Base-by-base conservation (phyloP, 2,113 vertebrate genomes). In the Bagarius yarrelli region DNA sequence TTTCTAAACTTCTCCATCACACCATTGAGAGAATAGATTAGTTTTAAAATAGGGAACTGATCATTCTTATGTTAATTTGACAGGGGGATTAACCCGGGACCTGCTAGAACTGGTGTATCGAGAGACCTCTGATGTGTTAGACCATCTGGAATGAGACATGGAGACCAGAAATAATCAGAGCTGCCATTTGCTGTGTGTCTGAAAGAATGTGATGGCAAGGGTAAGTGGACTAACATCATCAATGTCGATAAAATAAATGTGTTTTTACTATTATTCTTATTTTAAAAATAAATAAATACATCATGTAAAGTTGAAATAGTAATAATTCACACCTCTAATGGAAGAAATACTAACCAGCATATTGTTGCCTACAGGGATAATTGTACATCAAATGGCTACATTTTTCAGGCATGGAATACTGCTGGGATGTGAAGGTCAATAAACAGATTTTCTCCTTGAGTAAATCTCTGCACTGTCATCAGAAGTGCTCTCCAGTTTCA, bases 41-140 rank as follows among this genome's bases (percentile, higher is more conserved):
- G n/a, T 72, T 66, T 27, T 80, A 44, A 59, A 74, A 74, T 16
- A 80, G 27, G 18, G 50, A 56, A 53, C 36, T 75, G 69, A 70
- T 63, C 50, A 64, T 57, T 79, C 11, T 19, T n/a, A 36, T 47
- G 15, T 50, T 60, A 56, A 70, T 85, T 79, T 77, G n/a, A 34
- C 32, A 77, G 53, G n/a, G 52, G 80, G 47, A n/a, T n/a, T 66
- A 74, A 61, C 34, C 52, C 52, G 25, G 52, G 36, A 47, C 44
- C 23, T 66, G n/a, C 44, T 60, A 25, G 6, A 78, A 60, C 15
- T 18, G 55, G 23, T 40, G 27, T 15, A 34, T 36, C 40, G 47
- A 44, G 56, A 11, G 44, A 71, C n/a, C 9, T 25, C 25, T 25
- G 15, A 77, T 27, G 44, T 70, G 15, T 9, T 40, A 70, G 47